A percentile compares a stretch with the other conserved stretches of the same genome.
Conservation (phyloP, 1,140 invertebrate species). For the Bombus fervidus region DNA sequence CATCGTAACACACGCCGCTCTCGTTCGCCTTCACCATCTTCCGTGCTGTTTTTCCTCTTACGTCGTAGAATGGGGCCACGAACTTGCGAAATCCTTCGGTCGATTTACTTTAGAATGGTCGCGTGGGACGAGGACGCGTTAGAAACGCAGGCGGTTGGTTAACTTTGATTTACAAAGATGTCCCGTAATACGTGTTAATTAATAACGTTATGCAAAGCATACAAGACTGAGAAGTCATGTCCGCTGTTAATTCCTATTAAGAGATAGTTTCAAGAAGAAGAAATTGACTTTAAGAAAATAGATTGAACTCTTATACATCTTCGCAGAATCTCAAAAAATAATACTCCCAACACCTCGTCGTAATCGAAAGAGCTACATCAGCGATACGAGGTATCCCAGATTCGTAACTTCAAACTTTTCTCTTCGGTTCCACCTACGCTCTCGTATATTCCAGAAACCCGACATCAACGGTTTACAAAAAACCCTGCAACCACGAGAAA, state of each 20-base stretch:
- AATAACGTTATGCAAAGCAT: not conserved
- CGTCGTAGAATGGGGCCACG: not conserved
- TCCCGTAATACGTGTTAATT: not conserved
- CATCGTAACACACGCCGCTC: slow-evolving; percentile 54
- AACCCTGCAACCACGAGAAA: not conserved
- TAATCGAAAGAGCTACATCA: too few species aligned
- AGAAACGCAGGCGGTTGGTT: not conserved
- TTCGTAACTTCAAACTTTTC: not conserved
- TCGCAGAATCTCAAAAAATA: too few species aligned
- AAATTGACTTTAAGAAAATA: accelerated
- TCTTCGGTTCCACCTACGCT: not conserved
- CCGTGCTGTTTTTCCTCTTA: not conserved
- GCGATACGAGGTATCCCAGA: not conserved
- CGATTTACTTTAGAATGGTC: not conserved
- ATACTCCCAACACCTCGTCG: too few species aligned
- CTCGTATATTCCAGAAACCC: not conserved
- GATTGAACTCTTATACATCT: too few species aligned
- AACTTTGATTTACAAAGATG: not conserved
- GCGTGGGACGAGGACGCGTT: not conserved
- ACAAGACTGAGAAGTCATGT: not conserved
- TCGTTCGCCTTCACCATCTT: not conserved
- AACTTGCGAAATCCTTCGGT: not conserved
- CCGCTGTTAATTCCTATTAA: not conserved
- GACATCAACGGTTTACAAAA: slow-evolving; percentile 7
- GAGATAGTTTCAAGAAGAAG: too few species aligned